These are phyloP conservation scores for Acropora yongei DNA, from an alignment of 64 coral and sea anemone genomes.

Conservation along the genomic window DNA sequence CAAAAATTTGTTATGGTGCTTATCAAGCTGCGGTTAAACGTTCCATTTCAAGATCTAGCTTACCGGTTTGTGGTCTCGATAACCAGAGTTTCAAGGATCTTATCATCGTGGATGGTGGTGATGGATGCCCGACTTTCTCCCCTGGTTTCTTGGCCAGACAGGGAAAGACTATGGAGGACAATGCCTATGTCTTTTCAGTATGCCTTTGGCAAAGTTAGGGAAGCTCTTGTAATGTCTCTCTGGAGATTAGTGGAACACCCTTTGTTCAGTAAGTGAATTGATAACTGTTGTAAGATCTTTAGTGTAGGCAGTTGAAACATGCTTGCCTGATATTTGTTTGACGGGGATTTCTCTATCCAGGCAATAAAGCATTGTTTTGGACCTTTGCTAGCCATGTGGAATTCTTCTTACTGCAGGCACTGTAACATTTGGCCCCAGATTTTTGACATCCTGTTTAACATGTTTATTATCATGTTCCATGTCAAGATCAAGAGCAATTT, in stretches of 20 bases:
- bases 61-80: too few species aligned
- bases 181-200: too few species aligned
- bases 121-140: too few species aligned
- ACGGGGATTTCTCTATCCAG: background rate
- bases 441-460: slow-evolving; percentile 24
- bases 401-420: background rate
- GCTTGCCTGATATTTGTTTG: background rate
- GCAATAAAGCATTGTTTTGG: background rate
- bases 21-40: too few species aligned
- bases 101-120: too few species aligned
- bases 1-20: too few species aligned
- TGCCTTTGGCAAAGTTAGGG: background rate
- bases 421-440: background rate
- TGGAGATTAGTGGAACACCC: background rate
- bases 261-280: background rate
- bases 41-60: too few species aligned
- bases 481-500: slow-evolving; percentile 62
- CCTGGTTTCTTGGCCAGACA: too few species aligned
- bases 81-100: too few species aligned
- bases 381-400: too few species aligned
- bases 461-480: slow-evolving; percentile 68
- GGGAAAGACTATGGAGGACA: too few species aligned
- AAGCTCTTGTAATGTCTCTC: background rate
- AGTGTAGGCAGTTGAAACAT: background rate
- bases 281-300: background rate